Percentiles rank a stretch among this genome's conserved stretches.
Conservation (phyloP, 2,797 vertebrate species). For the Sparidentex hasta region DNA sequence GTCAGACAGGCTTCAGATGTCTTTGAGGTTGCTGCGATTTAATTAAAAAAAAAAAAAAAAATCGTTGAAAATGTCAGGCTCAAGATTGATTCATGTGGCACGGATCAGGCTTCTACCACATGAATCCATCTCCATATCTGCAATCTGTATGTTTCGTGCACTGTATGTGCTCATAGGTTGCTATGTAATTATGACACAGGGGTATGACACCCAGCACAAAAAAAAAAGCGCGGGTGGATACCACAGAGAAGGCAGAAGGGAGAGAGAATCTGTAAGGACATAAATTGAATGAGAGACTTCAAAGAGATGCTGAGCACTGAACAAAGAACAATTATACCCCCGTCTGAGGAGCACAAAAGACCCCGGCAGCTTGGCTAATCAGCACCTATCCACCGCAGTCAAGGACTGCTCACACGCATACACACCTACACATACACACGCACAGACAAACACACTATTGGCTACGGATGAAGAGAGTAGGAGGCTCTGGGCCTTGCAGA, state of each 20-base stretch:
- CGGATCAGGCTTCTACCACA: conserved; percentile 3
- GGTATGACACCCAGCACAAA: conserved; percentile 50
- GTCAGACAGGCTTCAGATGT: conserved; percentile 4
- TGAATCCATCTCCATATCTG: conserved; percentile 10
- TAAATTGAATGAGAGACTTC: conserved; percentile 85
- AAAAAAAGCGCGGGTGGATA: conserved; percentile 48
- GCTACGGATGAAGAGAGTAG: conserved; percentile 61
- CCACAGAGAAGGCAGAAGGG: conserved; percentile 38
- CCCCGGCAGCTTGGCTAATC: conserved; percentile 76
- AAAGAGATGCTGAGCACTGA: conserved; percentile 77
- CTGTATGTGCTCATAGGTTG: conserved; percentile 45
- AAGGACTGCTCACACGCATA: conserved; percentile 65
- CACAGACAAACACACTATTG: conserved; percentile 43
- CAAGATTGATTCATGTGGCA: conserved; percentile 6
- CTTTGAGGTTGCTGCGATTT: conserved; percentile 38
- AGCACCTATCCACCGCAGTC: conserved; percentile 78
- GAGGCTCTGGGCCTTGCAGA: conserved; percentile 56
- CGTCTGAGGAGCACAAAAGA: conserved; percentile 80
- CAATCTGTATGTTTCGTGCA: conserved; percentile 24
- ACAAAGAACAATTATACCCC: conserved; percentile 85
- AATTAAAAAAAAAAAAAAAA: conserved; percentile 25
- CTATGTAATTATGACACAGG: conserved; percentile 67
- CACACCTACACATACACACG: conserved; percentile 50
- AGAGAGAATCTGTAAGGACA: conserved; percentile 67
- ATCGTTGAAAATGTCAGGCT: conserved; percentile 24